A percentile compares a stretch with the other conserved stretches of the same genome.
These are phyloP conservation scores for Regulus satrapa DNA, from an alignment of 2,113 vertebrate species.

Conservation along the genomic window DNA sequence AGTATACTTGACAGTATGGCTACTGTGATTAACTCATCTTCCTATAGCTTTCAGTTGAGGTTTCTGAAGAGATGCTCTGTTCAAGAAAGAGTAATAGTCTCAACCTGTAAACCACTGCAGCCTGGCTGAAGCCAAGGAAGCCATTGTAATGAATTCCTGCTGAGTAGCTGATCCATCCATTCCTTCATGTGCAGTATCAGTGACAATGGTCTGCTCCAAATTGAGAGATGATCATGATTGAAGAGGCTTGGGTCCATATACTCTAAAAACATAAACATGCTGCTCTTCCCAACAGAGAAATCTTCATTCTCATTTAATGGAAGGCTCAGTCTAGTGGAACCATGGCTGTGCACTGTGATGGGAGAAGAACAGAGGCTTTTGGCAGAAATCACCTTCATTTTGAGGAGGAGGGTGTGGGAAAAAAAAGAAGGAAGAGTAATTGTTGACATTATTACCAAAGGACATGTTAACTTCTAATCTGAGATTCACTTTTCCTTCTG, in stretches of 20 bases:
- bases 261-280: background rate
- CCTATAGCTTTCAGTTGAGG: background rate
- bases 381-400: background rate
- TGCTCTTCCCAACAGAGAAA: background rate
- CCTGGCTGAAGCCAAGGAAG: background rate
- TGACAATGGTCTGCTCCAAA: background rate
- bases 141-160: background rate
- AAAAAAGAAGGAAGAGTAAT: background rate
- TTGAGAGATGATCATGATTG: background rate
- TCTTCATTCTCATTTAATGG: background rate
- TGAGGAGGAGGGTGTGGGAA: background rate
- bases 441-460: background rate
- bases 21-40: background rate
- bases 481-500: background rate
- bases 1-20: background rate
- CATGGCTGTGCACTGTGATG: background rate
- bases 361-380: background rate
- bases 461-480: background rate
- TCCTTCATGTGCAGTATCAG: background rate
- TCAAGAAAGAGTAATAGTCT: background rate
- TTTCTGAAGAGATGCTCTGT: background rate
- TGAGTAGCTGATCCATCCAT: background rate
- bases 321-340: background rate
- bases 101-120: background rate
- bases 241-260: background rate